Evolutionary conservation across 1,140 invertebrate genomes (phyloP).

Genomic region (Trichonephila clavata): DNA sequence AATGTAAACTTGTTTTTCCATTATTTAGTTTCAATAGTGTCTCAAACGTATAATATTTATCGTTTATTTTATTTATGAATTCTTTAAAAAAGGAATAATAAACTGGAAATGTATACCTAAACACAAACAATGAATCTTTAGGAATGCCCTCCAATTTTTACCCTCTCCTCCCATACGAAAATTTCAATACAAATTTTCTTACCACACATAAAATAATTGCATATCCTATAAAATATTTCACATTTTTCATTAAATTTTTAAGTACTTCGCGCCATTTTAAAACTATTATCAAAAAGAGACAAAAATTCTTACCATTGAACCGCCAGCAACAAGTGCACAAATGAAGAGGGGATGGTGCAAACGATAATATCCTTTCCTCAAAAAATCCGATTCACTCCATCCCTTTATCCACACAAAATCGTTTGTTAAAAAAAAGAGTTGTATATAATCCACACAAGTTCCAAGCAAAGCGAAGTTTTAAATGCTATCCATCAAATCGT

Average conservation of each 20-base stretch:
- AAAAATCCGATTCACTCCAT: background rate
- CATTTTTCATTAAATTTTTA: background rate
- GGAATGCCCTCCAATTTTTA: too few relatives aligned
- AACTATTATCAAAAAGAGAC: background rate
- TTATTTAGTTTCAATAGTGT: too few relatives aligned
- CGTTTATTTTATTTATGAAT: too few relatives aligned
- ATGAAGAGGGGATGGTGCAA: background rate
- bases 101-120: too few relatives aligned
- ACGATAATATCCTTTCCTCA: background rate
- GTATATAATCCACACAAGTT: conserved; percentile 7
- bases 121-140: too few relatives aligned
- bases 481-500: background rate
- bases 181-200: too few relatives aligned
- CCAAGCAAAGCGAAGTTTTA: background rate
- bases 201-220: too few relatives aligned
- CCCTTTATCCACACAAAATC: background rate
- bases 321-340: conserved; percentile 44
- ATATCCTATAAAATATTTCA: background rate
- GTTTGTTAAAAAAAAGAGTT: background rate
- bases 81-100: too few relatives aligned
- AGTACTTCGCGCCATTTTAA: background rate
- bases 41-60: too few relatives aligned
- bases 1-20: too few relatives aligned
- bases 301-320: background rate
- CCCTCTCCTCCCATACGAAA: too few relatives aligned